These are phyloP conservation scores for Eilema sororculum DNA, from an alignment of 2,888 invertebrate species.

Conservation along the genomic window DNA sequence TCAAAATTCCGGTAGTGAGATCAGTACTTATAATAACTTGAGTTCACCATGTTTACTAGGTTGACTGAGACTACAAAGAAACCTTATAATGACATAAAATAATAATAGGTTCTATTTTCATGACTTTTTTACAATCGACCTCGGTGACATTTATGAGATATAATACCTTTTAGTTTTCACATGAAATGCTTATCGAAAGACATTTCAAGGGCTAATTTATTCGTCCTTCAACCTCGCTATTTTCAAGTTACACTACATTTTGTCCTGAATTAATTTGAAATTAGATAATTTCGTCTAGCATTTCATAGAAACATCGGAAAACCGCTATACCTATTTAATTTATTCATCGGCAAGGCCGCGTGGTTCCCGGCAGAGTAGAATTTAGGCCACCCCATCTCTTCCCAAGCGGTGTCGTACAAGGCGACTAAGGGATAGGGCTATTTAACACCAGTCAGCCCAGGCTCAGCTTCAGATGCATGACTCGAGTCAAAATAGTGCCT, in stretches of 20 bases:
- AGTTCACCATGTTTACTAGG: not conserved
- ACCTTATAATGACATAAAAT: not conserved
- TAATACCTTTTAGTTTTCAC: not conserved
- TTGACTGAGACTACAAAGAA: not conserved
- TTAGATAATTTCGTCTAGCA: not conserved
- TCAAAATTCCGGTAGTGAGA: no score
- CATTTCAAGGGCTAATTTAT: not conserved
- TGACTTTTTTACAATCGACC: conserved; percentile 8
- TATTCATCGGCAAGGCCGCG: no score
- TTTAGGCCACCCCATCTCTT: no score
- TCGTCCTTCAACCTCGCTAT: not conserved
- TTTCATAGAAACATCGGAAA: not conserved
- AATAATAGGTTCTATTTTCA: not conserved
- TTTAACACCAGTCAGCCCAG: no score
- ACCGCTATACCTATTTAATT: no score
- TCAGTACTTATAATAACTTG: not conserved
- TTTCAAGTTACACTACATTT: not conserved
- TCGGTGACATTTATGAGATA: conserved; percentile 11
- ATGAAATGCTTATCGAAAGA: not conserved
- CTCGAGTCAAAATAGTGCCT: no score
- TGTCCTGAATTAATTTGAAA: not conserved
- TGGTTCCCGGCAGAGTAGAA: no score
- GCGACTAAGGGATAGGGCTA: no score
- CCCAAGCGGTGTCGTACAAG: no score
- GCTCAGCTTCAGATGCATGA: no score